Evolutionary conservation across 2,797 vertebrate genomes (phyloP).

Genomic region (Anas bernieri): DNA sequence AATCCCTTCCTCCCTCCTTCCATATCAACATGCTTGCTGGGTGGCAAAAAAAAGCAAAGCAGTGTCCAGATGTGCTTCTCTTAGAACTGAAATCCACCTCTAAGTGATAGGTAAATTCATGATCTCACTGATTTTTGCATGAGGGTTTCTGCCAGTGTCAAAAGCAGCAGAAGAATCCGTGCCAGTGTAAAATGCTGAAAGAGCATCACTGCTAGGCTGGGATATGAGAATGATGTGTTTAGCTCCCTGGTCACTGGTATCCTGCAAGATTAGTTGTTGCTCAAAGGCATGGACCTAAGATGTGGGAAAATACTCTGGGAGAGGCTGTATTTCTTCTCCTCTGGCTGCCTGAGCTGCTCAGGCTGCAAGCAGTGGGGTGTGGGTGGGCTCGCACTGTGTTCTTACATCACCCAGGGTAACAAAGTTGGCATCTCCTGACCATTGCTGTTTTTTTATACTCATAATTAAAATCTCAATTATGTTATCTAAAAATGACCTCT

Average conservation of each 20-base stretch:
- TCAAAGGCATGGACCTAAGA: not conserved
- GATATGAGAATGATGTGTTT: not conserved
- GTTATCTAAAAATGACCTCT: not conserved
- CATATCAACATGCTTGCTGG: not conserved
- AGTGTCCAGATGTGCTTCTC: not conserved
- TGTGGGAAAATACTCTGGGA: accelerated
- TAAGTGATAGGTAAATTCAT: not conserved
- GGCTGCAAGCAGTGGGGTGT: not conserved
- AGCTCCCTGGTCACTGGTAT: not conserved
- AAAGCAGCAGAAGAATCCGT: not conserved
- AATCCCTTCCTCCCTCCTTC: not conserved
- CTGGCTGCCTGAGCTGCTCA: not conserved
- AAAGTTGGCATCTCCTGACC: not conserved
- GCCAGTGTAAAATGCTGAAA: accelerated
- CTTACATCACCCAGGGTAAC: not conserved
- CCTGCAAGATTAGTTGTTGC: not conserved
- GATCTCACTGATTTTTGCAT: not conserved
- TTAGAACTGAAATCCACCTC: not conserved
- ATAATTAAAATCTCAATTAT: not conserved
- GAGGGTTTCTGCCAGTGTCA: accelerated
- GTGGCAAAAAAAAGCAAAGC: not conserved
- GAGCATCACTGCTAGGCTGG: not conserved
- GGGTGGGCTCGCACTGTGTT: not conserved
- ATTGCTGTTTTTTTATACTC: not conserved
- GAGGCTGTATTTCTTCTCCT: accelerated